Evolutionary conservation across 2,797 vertebrate genomes (phyloP).

Genomic region (Enteromius trimaculatus): DNA sequence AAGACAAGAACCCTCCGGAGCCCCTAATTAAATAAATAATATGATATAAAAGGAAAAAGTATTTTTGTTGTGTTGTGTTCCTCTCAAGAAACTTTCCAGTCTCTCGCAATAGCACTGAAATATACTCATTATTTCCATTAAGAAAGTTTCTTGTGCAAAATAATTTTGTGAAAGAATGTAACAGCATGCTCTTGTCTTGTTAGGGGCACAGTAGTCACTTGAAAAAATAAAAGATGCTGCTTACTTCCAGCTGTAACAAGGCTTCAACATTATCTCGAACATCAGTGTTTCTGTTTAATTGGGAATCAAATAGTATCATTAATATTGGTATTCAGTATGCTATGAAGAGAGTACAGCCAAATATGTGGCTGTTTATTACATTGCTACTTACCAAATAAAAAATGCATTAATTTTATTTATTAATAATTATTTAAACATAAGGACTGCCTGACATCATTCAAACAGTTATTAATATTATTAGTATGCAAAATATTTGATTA

Average conservation of each 20-base stretch:
- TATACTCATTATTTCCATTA: no score
- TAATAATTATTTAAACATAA: neutral
- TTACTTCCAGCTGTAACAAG: constrained; percentile 75
- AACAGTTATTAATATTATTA: neutral
- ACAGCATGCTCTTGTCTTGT: neutral
- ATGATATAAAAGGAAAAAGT: neutral
- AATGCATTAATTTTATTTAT: neutral
- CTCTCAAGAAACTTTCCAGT: neutral
- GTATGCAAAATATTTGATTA: neutral
- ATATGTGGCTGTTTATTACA: neutral
- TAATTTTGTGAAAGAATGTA: no score
- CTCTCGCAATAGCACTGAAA: no score
- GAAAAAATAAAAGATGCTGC: constrained; percentile 6
- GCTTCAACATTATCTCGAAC: constrained; percentile 72
- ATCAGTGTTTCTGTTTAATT: constrained; percentile 59
- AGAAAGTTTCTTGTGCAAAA: no score
- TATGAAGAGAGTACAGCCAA: neutral
- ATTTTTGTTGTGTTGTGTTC: neutral
- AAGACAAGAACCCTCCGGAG: neutral
- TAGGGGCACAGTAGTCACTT: neutral
- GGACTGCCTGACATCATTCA: neutral
- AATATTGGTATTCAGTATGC: neutral
- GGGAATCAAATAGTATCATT: neutral
- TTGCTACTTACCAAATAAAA: neutral
- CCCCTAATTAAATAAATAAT: neutral